These are phyloP conservation scores for Cryptomyrus ogoouensis DNA, from an alignment of 2,113 vertebrate species.

Conservation along the genomic window DNA sequence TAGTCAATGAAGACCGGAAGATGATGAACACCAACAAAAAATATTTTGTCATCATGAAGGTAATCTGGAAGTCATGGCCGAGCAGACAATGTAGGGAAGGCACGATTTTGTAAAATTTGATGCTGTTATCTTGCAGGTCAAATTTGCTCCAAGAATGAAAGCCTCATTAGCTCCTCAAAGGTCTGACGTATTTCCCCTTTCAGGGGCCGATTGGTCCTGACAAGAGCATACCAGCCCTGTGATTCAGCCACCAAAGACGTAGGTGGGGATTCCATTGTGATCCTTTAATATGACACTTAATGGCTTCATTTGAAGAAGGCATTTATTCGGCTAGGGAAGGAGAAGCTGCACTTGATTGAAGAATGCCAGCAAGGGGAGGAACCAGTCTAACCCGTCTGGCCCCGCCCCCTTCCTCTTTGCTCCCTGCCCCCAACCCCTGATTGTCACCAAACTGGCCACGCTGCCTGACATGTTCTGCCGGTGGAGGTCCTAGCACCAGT, in stretches of 20 bases:
- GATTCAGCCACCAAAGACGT: background rate
- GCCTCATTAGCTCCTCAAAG: background rate
- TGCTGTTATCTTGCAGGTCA: background rate
- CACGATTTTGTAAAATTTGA: background rate
- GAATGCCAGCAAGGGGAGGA: conserved; percentile 7
- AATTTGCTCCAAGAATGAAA: background rate
- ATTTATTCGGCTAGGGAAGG: background rate
- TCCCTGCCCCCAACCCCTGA: conserved; percentile 27
- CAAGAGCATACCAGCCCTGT: conserved; percentile 9
- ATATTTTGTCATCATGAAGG: background rate
- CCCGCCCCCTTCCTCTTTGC: conserved; percentile 22
- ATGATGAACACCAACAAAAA: background rate
- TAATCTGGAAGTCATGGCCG: background rate
- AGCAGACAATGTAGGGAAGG: background rate
- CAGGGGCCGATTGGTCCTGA: background rate
- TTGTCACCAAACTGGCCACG: conserved; percentile 49
- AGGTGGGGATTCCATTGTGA: background rate
- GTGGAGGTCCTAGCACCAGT: background rate
- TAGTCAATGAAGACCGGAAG: background rate
- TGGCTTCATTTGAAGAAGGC: background rate
- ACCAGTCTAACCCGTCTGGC: conserved; percentile 6
- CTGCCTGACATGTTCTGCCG: conserved; percentile 11
- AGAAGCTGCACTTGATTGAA: background rate
- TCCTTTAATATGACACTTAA: background rate
- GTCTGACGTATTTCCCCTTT: background rate